These are phyloP conservation scores for Phalera bucephala DNA, from an alignment of 2,888 invertebrate genomes.

Conservation along the genomic window DNA sequence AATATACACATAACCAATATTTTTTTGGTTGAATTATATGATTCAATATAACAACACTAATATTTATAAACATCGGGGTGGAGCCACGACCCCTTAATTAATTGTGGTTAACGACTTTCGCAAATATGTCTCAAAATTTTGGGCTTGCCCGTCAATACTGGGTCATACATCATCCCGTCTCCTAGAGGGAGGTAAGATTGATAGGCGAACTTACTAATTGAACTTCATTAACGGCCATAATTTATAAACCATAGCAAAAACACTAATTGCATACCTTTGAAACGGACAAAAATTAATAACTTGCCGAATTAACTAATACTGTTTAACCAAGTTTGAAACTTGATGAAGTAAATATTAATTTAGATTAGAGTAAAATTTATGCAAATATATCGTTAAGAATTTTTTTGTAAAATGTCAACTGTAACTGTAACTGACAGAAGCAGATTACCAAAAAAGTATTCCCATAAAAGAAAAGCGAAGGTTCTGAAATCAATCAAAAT, in stretches of 20 bases:
- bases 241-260: slow-evolving; percentile 45
- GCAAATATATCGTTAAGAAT: neutral
- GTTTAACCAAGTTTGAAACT: slow-evolving; percentile 5
- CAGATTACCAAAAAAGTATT: slow-evolving; percentile 31
- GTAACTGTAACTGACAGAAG: slow-evolving; percentile 16
- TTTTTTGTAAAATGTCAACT: neutral
- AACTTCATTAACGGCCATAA: slow-evolving; percentile 55
- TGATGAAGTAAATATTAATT: neutral
- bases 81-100: slow-evolving; percentile 5
- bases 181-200: slow-evolving; percentile 49
- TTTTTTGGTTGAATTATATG: too few relatives aligned
- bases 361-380: neutral
- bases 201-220: slow-evolving; percentile 55
- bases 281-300: slow-evolving; percentile 25
- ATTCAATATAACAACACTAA: too few relatives aligned
- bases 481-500: slow-evolving; percentile 26
- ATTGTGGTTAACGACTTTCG: slow-evolving; percentile 32
- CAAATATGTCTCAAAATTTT: slow-evolving; percentile 41
- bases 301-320: slow-evolving; percentile 9
- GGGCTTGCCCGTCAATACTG: slow-evolving; percentile 43
- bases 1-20: too few relatives aligned
- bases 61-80: too few relatives aligned
- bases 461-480: slow-evolving; percentile 22
- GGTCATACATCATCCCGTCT: slow-evolving; percentile 56
- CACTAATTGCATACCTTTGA: slow-evolving; percentile 38